These are phyloP conservation scores for Germaria angustata DNA, from an alignment of 2,888 invertebrate species.

Conservation along the genomic window DNA sequence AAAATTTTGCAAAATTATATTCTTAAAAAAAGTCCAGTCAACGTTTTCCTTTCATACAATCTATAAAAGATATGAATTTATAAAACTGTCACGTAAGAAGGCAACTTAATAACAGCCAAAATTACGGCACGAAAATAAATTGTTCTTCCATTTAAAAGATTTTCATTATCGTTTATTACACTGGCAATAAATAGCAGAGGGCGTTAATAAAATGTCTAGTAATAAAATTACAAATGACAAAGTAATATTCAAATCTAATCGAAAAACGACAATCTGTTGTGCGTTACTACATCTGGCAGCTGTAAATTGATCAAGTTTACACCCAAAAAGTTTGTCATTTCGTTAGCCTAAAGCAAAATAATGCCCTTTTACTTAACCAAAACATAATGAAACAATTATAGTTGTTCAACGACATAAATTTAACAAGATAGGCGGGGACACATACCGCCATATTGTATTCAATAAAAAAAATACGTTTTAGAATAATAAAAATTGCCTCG, in stretches of 20 bases:
- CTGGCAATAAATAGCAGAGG: not conserved
- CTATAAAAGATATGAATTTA: no score
- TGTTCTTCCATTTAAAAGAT: not conserved
- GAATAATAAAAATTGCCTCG: not conserved
- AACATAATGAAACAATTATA: not conserved
- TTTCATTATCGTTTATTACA: not conserved
- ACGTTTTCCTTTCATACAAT: no score
- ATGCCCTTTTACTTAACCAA: not conserved
- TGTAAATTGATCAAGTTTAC: not conserved
- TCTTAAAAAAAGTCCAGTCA: no score
- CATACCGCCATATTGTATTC: not conserved
- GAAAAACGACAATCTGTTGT: not conserved
- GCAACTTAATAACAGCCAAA: not conserved
- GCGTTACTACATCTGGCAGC: not conserved
- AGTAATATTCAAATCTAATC: not conserved
- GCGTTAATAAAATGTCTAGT: not conserved
- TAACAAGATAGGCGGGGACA: not conserved
- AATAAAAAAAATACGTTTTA: not conserved
- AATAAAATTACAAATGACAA: conserved; percentile 1
- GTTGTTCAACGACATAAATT: not conserved
- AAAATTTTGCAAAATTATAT: no score
- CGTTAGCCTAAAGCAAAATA: not conserved
- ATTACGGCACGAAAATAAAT: not conserved
- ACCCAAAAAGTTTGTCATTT: not conserved
- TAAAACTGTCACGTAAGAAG: not conserved